Percentiles rank a stretch among this genome's conserved stretches.
Evolutionary conservation across 2,113 vertebrate genomes (phyloP).

Genomic region (Mustela nigripes): DNA sequence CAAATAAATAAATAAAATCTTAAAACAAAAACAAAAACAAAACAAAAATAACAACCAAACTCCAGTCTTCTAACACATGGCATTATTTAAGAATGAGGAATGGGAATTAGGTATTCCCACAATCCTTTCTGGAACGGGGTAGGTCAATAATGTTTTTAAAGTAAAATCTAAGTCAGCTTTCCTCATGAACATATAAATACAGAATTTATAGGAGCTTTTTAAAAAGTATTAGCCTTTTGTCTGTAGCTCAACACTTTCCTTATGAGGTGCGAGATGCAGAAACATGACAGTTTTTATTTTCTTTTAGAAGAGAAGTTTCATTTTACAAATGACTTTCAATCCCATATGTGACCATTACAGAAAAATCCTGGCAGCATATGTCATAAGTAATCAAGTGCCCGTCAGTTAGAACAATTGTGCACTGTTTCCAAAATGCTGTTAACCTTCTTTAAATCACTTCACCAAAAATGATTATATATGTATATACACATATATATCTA

Average conservation of each 20-base stretch:
- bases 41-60: background rate
- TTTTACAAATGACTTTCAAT: slow-evolving; percentile 75
- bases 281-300: slow-evolving; percentile 68
- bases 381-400: slow-evolving; percentile 55
- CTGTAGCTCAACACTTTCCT: slow-evolving; percentile 46
- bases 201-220: slow-evolving; percentile 54
- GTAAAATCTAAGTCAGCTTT: slow-evolving; percentile 63
- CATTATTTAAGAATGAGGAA: slow-evolving; percentile 54
- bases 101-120: background rate
- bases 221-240: slow-evolving; percentile 14
- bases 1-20: slow-evolving; percentile 23
- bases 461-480: background rate
- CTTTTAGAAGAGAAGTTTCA: slow-evolving; percentile 65
- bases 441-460: slow-evolving; percentile 62
- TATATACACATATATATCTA: too few relatives aligned
- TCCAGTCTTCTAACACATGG: background rate
- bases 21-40: too few relatives aligned
- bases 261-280: slow-evolving; percentile 52
- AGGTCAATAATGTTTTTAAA: slow-evolving; percentile 62
- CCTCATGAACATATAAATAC: slow-evolving; percentile 49
- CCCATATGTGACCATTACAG: slow-evolving; percentile 37
- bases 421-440: slow-evolving; percentile 67
- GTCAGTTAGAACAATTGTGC: slow-evolving; percentile 57
- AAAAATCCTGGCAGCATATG: slow-evolving; percentile 48
- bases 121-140: slow-evolving; percentile 13